phyloP scores from a whole-genome alignment of 2,797 vertebrate species.

The Pangasius macronema region DNA sequence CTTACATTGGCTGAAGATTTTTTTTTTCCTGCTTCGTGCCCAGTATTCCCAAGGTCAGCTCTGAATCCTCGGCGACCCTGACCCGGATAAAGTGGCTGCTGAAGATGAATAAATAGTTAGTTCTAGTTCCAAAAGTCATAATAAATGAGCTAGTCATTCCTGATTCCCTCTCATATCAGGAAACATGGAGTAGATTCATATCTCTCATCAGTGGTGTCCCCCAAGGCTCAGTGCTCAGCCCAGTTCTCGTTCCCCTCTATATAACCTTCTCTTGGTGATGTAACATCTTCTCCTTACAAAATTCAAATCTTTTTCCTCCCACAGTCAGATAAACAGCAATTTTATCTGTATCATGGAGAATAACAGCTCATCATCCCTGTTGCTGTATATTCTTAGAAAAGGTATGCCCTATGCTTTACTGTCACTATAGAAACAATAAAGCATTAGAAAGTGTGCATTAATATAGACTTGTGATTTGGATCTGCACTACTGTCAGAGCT shows the following conservation, averaged over 20 bases:
- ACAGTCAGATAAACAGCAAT: neutral
- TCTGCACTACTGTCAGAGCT: neutral
- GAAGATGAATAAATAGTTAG: neutral
- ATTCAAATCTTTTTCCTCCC: neutral
- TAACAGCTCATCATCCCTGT: neutral
- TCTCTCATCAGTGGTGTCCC: neutral
- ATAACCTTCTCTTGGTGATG: neutral
- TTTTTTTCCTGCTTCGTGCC: neutral
- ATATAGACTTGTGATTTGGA: neutral
- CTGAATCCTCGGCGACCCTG: neutral
- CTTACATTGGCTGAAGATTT: neutral
- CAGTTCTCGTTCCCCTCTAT: neutral
- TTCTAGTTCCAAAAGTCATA: neutral
- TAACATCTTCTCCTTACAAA: neutral
- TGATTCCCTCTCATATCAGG: neutral
- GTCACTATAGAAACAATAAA: neutral
- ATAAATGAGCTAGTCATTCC: neutral
- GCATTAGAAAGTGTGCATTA: neutral
- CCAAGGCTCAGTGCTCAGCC: neutral
- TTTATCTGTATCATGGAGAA: constrained; percentile 1
- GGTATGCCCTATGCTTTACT: neutral
- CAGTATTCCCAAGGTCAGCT: neutral
- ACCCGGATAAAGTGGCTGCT: neutral
- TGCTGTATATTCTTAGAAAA: neutral
- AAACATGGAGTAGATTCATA: neutral